phyloP scores from a whole-genome alignment of 2,888 invertebrate genomes.

The Chrysolina haemoptera region DNA sequence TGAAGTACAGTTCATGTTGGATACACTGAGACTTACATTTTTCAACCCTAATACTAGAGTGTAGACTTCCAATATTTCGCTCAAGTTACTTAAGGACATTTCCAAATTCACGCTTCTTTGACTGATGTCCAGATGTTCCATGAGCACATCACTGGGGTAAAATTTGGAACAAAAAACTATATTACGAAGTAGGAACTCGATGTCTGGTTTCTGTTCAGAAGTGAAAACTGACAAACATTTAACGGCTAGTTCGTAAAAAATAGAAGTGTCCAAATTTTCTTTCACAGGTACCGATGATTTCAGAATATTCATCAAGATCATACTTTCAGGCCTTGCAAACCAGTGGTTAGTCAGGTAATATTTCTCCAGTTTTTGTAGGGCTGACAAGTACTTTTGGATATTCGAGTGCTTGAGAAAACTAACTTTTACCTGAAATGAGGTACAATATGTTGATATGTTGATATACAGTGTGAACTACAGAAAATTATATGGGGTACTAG shows the following conservation, averaged over 20 bases:
- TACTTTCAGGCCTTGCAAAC: slow-evolving; percentile 77
- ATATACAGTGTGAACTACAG: too few species aligned
- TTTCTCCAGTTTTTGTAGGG: slow-evolving; percentile 62
- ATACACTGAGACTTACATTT: slow-evolving; percentile 56
- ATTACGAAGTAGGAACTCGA: slow-evolving; percentile 74
- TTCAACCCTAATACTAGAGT: slow-evolving; percentile 62
- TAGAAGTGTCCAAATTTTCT: slow-evolving; percentile 70
- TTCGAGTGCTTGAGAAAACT: slow-evolving; percentile 67
- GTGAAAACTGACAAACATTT: slow-evolving; percentile 76
- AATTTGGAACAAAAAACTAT: slow-evolving; percentile 77
- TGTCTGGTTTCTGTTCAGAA: slow-evolving; percentile 73
- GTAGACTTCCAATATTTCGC: slow-evolving; percentile 64
- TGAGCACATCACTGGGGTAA: slow-evolving; percentile 73
- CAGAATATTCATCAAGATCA: slow-evolving; percentile 72
- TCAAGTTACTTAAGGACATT: slow-evolving; percentile 63
- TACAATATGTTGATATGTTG: slow-evolving; percentile 5
- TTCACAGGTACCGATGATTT: slow-evolving; percentile 67
- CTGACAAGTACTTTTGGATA: slow-evolving; percentile 69
- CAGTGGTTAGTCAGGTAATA: slow-evolving; percentile 73
- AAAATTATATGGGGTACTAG: too few species aligned
- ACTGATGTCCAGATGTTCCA: slow-evolving; percentile 72
- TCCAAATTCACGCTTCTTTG: slow-evolving; percentile 70
- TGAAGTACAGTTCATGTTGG: slow-evolving; percentile 24
- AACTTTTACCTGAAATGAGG: slow-evolving; percentile 63
- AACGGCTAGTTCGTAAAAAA: slow-evolving; percentile 74